These are phyloP conservation scores for Enteromius unitaeniatus DNA, from an alignment of 2,797 vertebrate species.

Conservation along the genomic window DNA sequence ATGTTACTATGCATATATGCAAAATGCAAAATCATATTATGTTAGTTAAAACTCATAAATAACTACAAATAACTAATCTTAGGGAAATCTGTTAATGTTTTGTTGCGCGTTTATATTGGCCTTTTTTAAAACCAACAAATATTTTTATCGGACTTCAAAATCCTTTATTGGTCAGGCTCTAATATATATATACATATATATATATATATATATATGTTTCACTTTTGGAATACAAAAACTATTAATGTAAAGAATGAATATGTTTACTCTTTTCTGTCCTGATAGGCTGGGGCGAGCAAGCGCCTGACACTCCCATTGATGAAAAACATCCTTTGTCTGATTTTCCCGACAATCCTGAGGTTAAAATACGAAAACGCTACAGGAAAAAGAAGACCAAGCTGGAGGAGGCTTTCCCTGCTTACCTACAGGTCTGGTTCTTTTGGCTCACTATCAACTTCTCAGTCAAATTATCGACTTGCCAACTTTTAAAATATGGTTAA, in stretches of 20 bases:
- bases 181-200: too few relatives aligned
- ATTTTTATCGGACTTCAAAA: too few relatives aligned
- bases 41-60: too few relatives aligned
- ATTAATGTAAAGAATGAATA: not conserved
- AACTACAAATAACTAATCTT: too few relatives aligned
- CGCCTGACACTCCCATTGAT: constrained; percentile 85
- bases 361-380: constrained; percentile 96
- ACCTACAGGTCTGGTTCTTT: constrained; percentile 88
- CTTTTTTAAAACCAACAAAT: too few relatives aligned
- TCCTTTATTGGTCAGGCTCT: too few relatives aligned
- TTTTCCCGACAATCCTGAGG: constrained; percentile 78
- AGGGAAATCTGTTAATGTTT: too few relatives aligned
- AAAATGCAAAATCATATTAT: too few relatives aligned
- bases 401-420: constrained; percentile 95
- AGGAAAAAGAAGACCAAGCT: constrained; percentile 98
- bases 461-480: not conserved
- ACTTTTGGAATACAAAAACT: not conserved
- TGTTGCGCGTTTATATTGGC: too few relatives aligned
- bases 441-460: not conserved
- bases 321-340: constrained; percentile 85
- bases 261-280: not conserved
- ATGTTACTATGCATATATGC: too few relatives aligned
- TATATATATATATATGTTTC: too few relatives aligned
- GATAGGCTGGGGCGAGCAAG: constrained; percentile 88
- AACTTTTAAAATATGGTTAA: not conserved